Conservation (phyloP, 1,140 invertebrate genomes). For the Saccostrea echinata region DNA sequence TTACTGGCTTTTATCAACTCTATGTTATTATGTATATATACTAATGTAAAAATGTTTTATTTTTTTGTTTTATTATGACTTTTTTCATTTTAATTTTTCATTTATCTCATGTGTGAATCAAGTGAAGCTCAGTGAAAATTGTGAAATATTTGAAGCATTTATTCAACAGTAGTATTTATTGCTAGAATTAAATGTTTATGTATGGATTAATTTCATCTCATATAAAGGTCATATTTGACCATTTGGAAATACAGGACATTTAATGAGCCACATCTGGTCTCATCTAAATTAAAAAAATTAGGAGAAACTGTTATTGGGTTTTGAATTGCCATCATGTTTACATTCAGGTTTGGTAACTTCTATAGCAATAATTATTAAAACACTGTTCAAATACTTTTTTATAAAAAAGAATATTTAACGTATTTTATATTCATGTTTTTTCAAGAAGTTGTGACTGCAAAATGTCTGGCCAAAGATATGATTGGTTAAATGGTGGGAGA, state of each 20-base stretch:
- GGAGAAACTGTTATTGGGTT: no score
- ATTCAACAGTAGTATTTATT: constrained; percentile 34
- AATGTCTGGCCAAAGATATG: constrained; percentile 10
- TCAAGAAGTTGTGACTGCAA: background rate
- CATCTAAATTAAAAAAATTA: no score
- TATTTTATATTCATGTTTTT: constrained; percentile 5
- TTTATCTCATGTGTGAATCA: constrained; percentile 32
- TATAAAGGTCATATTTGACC: background rate
- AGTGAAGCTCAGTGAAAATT: constrained; percentile 18
- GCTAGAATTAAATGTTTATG: constrained; percentile 35
- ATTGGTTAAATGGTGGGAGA: background rate
- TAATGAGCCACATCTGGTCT: background rate
- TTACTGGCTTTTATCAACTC: constrained; percentile 29
- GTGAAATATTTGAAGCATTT: constrained; percentile 32
- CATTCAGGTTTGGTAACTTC: background rate
- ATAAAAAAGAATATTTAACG: background rate
- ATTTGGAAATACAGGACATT: background rate
- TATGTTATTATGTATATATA: constrained; percentile 23
- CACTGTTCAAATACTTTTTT: background rate
- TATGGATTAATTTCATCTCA: constrained; percentile 16
- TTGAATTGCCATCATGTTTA: background rate
- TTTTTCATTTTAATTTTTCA: constrained; percentile 30
- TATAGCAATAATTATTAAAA: constrained; percentile 2
- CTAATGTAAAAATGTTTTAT: constrained; percentile 38
- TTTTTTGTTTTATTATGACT: constrained; percentile 30